Conservation (phyloP, 2,113 vertebrate species). For the Amazona vittata region DNA sequence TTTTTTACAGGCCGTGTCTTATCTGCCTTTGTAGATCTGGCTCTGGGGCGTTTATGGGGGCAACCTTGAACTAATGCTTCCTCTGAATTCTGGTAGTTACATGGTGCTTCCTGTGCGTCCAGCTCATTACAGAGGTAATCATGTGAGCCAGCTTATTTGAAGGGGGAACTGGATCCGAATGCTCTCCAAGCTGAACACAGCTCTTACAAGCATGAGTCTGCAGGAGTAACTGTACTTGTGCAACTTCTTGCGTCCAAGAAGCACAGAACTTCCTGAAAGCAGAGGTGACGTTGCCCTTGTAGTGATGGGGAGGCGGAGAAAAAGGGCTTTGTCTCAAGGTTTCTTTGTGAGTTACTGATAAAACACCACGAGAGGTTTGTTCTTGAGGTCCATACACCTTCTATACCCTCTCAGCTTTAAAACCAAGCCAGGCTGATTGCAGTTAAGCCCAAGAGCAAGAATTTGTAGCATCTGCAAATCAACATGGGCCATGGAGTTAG, state of each 20-base stretch:
- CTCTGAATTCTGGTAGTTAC: background rate
- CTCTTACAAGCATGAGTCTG: background rate
- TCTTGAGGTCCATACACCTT: background rate
- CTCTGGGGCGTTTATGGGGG: background rate
- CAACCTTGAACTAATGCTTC: background rate
- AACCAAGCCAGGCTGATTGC: background rate
- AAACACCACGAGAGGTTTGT: background rate
- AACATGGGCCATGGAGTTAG: background rate
- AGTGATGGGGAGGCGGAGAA: fast-evolving
- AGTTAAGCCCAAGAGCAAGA: background rate
- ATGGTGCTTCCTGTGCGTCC: background rate
- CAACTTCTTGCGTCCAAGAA: background rate
- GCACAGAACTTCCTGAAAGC: background rate
- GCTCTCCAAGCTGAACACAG: background rate
- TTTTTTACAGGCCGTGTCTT: background rate
- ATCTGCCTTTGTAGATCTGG: constrained; percentile 9
- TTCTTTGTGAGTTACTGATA: background rate
- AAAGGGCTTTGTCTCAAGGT: background rate
- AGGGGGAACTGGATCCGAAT: constrained; percentile 12
- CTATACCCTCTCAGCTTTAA: background rate
- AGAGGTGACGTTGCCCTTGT: background rate
- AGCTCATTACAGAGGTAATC: constrained; percentile 25
- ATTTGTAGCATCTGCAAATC: background rate
- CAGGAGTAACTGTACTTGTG: background rate
- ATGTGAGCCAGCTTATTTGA: background rate